These are phyloP conservation scores for Lagorchestes hirsutus DNA, from an alignment of 2,797 vertebrate species.

Conservation along the genomic window DNA sequence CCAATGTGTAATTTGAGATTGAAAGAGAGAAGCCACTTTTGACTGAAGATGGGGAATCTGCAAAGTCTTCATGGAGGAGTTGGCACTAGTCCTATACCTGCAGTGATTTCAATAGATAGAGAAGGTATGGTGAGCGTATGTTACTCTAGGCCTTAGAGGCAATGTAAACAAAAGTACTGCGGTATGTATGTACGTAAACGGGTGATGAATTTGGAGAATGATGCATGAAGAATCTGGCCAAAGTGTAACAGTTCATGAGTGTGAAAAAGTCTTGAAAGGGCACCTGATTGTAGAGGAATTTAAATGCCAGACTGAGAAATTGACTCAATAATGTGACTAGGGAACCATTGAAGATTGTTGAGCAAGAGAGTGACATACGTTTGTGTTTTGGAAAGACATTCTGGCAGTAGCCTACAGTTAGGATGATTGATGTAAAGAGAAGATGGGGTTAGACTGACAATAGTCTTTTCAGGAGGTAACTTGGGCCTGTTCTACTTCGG, in stretches of 20 bases:
- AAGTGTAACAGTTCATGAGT: background rate
- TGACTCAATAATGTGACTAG: background rate
- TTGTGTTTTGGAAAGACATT: background rate
- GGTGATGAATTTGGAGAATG: background rate
- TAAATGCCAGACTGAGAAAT: background rate
- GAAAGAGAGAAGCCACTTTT: background rate
- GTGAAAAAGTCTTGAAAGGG: background rate
- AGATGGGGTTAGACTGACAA: background rate
- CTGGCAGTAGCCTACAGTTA: background rate
- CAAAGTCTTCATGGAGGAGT: background rate
- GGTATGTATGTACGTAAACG: no score
- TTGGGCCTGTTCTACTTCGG: background rate
- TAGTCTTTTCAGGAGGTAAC: background rate
- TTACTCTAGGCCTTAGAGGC: background rate
- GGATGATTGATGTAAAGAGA: background rate
- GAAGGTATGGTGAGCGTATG: background rate
- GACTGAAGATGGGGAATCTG: background rate
- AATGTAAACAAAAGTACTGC: background rate
- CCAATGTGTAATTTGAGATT: background rate
- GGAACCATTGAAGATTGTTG: background rate
- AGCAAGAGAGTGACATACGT: background rate
- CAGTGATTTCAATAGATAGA: background rate
- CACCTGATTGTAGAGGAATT: background rate
- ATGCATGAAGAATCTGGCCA: background rate
- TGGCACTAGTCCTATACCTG: background rate